Conservation (phyloP, 2,888 invertebrate species). For the Elgonia sp. region DNA sequence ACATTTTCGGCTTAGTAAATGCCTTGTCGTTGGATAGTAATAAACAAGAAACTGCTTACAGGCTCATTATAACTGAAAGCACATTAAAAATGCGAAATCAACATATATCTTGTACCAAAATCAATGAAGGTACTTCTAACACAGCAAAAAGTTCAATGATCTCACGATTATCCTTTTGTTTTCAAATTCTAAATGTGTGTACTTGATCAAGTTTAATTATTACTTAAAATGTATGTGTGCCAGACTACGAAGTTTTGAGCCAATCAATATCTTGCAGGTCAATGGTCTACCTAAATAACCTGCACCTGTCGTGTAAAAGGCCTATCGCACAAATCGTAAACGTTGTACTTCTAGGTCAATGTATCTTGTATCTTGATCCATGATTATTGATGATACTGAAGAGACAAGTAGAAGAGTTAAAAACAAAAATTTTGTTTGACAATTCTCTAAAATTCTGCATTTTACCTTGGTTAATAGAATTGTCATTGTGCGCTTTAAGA, state of each 20-base stretch:
- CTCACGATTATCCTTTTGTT: constrained; percentile 10
- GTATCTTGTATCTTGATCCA: constrained; percentile 17
- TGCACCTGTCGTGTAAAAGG: constrained; percentile 59
- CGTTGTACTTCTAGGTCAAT: constrained; percentile 53
- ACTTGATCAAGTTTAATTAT: constrained; percentile 39
- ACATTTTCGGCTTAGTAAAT: too few relatives aligned
- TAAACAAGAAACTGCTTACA: too few relatives aligned
- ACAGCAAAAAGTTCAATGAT: constrained; percentile 15
- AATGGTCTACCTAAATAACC: constrained; percentile 60
- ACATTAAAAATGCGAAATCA: not conserved
- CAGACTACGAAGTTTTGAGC: constrained; percentile 47
- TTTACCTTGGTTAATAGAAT: not conserved
- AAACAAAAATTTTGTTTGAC: not conserved
- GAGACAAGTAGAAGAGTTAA: not conserved
- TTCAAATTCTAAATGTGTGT: not conserved
- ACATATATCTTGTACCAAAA: not conserved
- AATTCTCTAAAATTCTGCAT: too few relatives aligned
- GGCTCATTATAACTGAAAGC: too few relatives aligned
- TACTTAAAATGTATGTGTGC: constrained; percentile 30
- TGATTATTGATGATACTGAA: constrained; percentile 3
- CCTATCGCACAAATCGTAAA: constrained; percentile 41
- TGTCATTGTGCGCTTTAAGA: constrained; percentile 1
- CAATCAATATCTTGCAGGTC: constrained; percentile 63
- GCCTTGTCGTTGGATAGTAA: too few relatives aligned
- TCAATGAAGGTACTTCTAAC: not conserved